Evolutionary conservation across 2,113 vertebrate genomes (phyloP), one percentile per base, ranked within the genome.

Genomic region (Hemibagrus wyckioides): DNA sequence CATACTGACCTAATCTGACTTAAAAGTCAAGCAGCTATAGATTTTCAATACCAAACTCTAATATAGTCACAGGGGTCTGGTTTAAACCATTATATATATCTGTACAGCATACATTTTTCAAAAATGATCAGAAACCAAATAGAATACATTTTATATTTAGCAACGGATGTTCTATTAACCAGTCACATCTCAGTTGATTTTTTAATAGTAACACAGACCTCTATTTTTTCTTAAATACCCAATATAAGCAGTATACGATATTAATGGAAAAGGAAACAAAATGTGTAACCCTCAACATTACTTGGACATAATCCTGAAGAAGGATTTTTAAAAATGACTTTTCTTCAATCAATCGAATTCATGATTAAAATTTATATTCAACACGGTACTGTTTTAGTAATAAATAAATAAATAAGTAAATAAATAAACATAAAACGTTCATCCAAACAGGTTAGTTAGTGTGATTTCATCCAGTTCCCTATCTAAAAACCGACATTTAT

Each of bases 41-140:
- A 39, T 87, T 69, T 89, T 85, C 36, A 15, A 14, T 15, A n/a
- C 63, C 33, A 54, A 39, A 50, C 36, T 71, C 25, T 48, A 84
- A 84, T 25, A 59, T 28, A 79, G n/a, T 17, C 69, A 85, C 39
- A 77, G 9, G 33, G 14, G 65, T 28, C 19, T 41, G 30, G 25
- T 2, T 4, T 25, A 52, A 84, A 54, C 48, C 8, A 73, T 52
- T 21, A 25, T 21, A 79, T 33, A 54, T 33, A 79, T 19, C 6
- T 52, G n/a, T 56, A 50, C 19, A 79, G 50, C 33, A n/a, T 52
- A 79, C 8, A 80, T 33, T 80, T 8, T 56, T 21, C 17, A 21
- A 54, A 19, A 56, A 28, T 28, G 9, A 61, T 10, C 59, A 69
- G 6, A 33, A 36, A 19, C 14, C 23, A 61, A 61, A 61, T 28